A percentile compares a stretch with the other conserved stretches of the same genome.
These are phyloP conservation scores for Asobara japonica DNA, from an alignment of 1,140 invertebrate genomes.

Conservation along the genomic window DNA sequence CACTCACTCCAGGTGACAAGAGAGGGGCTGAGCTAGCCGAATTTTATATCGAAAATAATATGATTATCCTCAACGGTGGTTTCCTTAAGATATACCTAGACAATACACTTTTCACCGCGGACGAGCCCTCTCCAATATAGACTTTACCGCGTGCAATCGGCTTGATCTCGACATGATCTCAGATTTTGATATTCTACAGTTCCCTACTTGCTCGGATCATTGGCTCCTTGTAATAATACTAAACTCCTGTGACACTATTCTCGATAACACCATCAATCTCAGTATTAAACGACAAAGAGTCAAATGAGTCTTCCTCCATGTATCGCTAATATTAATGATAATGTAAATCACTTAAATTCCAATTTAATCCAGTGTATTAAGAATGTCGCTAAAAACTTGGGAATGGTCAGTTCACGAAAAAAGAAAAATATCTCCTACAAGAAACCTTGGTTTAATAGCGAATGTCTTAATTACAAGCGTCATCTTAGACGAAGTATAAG, in stretches of 20 bases:
- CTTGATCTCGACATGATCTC: not conserved
- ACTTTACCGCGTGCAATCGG: not conserved
- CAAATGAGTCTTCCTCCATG: too few species aligned
- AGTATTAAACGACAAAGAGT: too few species aligned
- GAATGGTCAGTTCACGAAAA: not conserved
- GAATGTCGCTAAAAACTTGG: too few species aligned
- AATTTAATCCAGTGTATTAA: too few species aligned
- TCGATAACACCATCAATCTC: too few species aligned
- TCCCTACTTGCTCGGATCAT: not conserved
- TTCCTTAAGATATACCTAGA: not conserved
- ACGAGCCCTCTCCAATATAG: not conserved
- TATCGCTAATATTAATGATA: too few species aligned
- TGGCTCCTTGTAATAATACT: not conserved
- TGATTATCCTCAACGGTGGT: not conserved
- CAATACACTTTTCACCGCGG: not conserved
- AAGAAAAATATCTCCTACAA: not conserved
- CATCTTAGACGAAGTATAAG: not conserved
- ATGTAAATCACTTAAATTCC: too few species aligned
- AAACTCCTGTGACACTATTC: too few species aligned
- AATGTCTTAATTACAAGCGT: not conserved
- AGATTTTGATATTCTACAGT: not conserved
- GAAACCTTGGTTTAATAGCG: conserved; percentile 14
- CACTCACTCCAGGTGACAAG: not conserved
- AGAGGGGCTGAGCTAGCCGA: not conserved
- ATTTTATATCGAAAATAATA: not conserved